Conservation (phyloP, 2,113 vertebrate genomes). For the Prunella fulvescens region DNA sequence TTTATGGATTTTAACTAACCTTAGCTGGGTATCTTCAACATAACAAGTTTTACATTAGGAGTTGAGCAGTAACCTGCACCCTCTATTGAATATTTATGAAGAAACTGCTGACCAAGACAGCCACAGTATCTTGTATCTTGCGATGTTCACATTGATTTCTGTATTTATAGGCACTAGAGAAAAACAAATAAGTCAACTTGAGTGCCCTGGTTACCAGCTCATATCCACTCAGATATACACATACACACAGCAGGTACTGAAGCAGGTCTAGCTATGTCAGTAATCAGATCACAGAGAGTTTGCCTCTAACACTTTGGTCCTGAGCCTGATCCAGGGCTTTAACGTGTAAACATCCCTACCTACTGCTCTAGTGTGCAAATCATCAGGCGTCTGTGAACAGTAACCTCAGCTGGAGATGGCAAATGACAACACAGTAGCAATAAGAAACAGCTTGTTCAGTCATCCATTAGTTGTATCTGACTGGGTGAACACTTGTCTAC, state of each 20-base stretch:
- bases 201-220: not conserved
- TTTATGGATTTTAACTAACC: not conserved
- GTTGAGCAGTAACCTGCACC: not conserved
- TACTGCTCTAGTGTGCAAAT: not conserved
- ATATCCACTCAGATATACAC: not conserved
- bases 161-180: not conserved
- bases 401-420: not conserved
- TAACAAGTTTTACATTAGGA: not conserved
- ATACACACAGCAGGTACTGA: not conserved
- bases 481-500: not conserved
- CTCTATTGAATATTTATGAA: not conserved
- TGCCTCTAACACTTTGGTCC: not conserved
- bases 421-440: not conserved
- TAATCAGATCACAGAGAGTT: not conserved
- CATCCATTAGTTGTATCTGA: not conserved
- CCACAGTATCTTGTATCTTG: not conserved
- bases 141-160: not conserved
- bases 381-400: not conserved
- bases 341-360: not conserved
- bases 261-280: not conserved
- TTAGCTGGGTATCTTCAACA: not conserved
- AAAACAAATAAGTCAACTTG: not conserved
- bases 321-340: not conserved
- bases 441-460: conserved; percentile 5
- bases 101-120: not conserved